phyloP scores from a whole-genome alignment of 2,113 vertebrate genomes.

The Apus apus region DNA sequence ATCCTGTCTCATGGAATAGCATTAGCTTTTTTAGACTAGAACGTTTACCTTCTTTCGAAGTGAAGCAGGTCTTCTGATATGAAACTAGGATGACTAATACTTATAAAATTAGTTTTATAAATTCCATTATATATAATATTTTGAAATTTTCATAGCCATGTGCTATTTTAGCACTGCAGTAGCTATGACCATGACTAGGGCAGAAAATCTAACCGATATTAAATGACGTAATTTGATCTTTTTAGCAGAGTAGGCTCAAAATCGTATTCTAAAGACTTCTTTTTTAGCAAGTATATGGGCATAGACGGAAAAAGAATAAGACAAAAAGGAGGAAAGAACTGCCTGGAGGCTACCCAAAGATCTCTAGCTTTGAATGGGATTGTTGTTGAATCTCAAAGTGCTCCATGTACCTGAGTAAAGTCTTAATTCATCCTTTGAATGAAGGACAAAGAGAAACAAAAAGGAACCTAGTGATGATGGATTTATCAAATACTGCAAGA shows the following conservation, averaged over 20 bases:
- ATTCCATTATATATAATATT: slow-evolving; percentile 10
- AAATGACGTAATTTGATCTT: slow-evolving; percentile 45
- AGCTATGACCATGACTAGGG: not conserved
- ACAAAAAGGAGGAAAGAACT: slow-evolving; percentile 28
- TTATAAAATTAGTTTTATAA: slow-evolving; percentile 28
- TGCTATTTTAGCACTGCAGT: slow-evolving; percentile 31
- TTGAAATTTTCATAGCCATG: slow-evolving; percentile 33
- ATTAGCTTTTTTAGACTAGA: not conserved
- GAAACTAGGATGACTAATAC: slow-evolving; percentile 2
- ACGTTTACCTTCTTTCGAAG: not conserved
- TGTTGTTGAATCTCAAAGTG: slow-evolving; percentile 49
- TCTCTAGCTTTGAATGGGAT: slow-evolving; percentile 26
- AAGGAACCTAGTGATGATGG: slow-evolving; percentile 14
- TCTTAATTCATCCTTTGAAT: slow-evolving; percentile 54
- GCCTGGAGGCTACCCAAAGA: slow-evolving; percentile 43
- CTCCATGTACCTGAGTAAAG: slow-evolving; percentile 54
- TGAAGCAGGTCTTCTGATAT: not conserved
- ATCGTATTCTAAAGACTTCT: not conserved
- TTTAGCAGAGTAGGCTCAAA: not conserved
- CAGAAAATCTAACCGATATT: slow-evolving; percentile 40
- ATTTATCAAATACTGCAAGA: slow-evolving; percentile 40
- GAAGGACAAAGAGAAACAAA: slow-evolving; percentile 47
- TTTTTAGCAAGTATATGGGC: not conserved
- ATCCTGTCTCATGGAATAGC: not conserved
- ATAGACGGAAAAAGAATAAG: not conserved